phyloP scores from a whole-genome alignment of 1,140 invertebrate genomes.

The Lepidurus couesii region DNA sequence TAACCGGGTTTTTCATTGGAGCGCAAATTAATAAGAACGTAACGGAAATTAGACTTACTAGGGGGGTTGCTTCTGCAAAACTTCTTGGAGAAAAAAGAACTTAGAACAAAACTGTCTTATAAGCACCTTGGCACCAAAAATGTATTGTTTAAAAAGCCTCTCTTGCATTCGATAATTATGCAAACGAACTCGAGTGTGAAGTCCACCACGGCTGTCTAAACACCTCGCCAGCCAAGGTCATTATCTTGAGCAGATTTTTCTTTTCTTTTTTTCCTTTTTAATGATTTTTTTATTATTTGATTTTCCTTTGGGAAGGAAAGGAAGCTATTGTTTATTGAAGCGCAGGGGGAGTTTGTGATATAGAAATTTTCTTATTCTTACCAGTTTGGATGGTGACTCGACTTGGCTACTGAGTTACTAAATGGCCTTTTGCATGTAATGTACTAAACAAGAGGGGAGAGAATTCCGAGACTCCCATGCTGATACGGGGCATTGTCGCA shows the following conservation, averaged over 20 bases:
- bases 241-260: not conserved
- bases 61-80: too few species aligned
- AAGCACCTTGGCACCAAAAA: too few species aligned
- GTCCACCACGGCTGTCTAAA: not conserved
- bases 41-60: too few species aligned
- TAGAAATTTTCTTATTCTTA: constrained; percentile 16
- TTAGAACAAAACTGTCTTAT: too few species aligned
- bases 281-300: not conserved
- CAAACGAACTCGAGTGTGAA: not conserved
- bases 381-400: not conserved
- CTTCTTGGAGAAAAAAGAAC: too few species aligned
- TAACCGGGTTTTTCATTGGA: too few species aligned
- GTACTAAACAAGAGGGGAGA: constrained; percentile 1
- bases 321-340: not conserved
- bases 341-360: not conserved
- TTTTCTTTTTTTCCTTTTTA: too few species aligned
- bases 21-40: too few species aligned
- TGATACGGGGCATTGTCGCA: not conserved
- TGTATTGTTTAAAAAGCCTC: not conserved
- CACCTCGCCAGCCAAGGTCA: not conserved
- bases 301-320: not conserved
- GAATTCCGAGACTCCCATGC: constrained; percentile 8
- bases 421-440: not conserved
- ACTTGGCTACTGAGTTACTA: not conserved
- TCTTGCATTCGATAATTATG: not conserved